Base-by-base conservation (phyloP, 2,888 invertebrate species). In the Lithophane ornitopus region DNA sequence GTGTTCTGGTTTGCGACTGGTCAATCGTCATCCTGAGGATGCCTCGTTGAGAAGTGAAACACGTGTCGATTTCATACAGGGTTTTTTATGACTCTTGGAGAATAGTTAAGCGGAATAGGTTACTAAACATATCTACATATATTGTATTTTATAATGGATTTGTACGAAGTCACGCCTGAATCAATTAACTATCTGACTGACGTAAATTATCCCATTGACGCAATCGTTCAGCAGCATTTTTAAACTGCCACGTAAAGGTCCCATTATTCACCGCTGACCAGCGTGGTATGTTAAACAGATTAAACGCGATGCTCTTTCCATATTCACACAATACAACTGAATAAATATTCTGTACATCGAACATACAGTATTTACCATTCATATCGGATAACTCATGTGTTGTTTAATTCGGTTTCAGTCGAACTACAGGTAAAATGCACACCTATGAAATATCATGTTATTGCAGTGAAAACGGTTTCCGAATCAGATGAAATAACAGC, bases 321-420 rank as follows among this genome's bases (percentile, higher is more conserved):
- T 67, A 76, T 80, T 80, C 80, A 70, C 65, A 70, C 46, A 79
- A 79, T 54, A 69, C 52, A 65, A 80, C 69, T 75, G 81, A 77
- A 69, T 65, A 56, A 81, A 81, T 81, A 81, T 66, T 67, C 62
- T 59, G 58, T 49, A 26, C 63, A 49, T 69, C 56, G 67, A 71
- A 59, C 71, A 75, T 62, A 54, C 63, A 61, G 75, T 76, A 62
- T 81, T 78, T 68, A 74, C 70, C 58, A 82, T 76, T 75, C 66
- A 73, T 81, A 81, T 46, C 69, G 61, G 56, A 72, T 71, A 74
- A 68, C 58, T 74, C 78, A 61, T 46, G 44, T 71, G 66, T 26
- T 71, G 49, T 80, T 81, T 74, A 81, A 78, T 81, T 78, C 61
- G 46, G 72, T 76, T 80, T 72, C 70, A 34, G 59, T 44, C 26